Conservation (phyloP, 2,113 vertebrate genomes). For the Nipponia nippon region DNA sequence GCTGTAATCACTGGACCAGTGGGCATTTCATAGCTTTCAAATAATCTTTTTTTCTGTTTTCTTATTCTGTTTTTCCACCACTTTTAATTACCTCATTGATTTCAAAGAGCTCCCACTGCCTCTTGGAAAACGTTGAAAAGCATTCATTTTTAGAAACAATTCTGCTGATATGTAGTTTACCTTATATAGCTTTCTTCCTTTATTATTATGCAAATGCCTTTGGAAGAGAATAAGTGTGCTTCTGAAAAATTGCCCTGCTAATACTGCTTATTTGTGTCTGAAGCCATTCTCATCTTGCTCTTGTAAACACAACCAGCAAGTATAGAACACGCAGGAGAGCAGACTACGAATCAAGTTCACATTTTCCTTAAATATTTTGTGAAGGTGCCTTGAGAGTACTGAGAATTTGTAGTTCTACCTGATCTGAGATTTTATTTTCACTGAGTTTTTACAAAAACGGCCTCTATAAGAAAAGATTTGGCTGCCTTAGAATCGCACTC, state of each 20-base stretch:
- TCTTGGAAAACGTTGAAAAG: slow-evolving; percentile 41
- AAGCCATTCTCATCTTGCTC: slow-evolving; percentile 6
- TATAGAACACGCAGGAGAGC: not conserved
- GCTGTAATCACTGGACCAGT: not conserved
- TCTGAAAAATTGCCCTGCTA: slow-evolving; percentile 15
- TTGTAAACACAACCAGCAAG: slow-evolving; percentile 3
- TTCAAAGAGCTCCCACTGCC: slow-evolving; percentile 46
- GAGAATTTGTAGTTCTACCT: not conserved
- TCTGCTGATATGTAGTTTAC: slow-evolving; percentile 37
- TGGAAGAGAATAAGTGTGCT: slow-evolving; percentile 29
- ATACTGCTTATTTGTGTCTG: slow-evolving; percentile 4
- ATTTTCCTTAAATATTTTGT: not conserved
- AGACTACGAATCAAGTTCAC: not conserved
- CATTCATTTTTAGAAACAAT: slow-evolving; percentile 48
- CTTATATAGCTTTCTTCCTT: not conserved
- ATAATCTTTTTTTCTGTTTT: not conserved
- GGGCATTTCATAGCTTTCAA: slow-evolving; percentile 7
- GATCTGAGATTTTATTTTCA: not conserved
- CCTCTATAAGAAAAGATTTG: not conserved
- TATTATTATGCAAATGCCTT: slow-evolving; percentile 48
- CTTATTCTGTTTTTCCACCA: not conserved
- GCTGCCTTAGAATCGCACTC: not conserved
- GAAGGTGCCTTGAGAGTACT: not conserved
- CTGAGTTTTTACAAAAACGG: not conserved
- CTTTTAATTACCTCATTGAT: slow-evolving; percentile 60